Evolutionary conservation across 2,113 vertebrate genomes (phyloP), one percentile per base, ranked within the genome.

Genomic region (Pungitius pungitius): DNA sequence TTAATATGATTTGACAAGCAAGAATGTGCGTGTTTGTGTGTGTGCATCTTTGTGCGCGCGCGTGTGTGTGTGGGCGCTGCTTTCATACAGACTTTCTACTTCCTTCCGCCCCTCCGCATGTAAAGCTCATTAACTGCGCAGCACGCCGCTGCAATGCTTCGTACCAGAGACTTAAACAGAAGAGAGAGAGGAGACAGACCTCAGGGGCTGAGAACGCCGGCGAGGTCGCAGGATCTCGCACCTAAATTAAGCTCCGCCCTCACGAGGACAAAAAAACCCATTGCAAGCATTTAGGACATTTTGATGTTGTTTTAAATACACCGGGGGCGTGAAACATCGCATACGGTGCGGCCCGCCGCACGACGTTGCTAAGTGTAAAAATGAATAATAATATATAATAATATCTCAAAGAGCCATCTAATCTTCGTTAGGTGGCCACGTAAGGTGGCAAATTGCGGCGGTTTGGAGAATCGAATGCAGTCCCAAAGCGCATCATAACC

Each of bases 1-100:
- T 52, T 92, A 91, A 92, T 90, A 83, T 91, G 83, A 84, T 90
- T 59, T 91, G 91, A 92, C 85, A 91, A 72, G 84, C 81, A 75
- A 57, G 81, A 80, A 80, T 67, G 81, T 88, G 80, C 10, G 14
- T 67, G 72, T 37, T 52, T 30, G 71, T 42, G 71, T 42, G 72
- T 59, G 75, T 22, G 30, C 59, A 68, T 70, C 56, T 22, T 63
- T 47, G 52, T 43, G 51, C 30, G 73, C 54, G 61, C 56, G 74
- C 18, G 27, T 60, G 70, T 59, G 14, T 20, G 66, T 33, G 74
- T 57, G 75, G 20, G 81, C 2, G 77, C 13, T 40, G 40, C 69
- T 74, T 52, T 79, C 62, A 76, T 55, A 62, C 60, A 68, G 57
- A 73, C 61, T 78, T 56, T 73, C 77, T 62, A 64, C 57, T 73